Conservation (phyloP, 2,113 vertebrate genomes). For the Pao palembangensis region DNA sequence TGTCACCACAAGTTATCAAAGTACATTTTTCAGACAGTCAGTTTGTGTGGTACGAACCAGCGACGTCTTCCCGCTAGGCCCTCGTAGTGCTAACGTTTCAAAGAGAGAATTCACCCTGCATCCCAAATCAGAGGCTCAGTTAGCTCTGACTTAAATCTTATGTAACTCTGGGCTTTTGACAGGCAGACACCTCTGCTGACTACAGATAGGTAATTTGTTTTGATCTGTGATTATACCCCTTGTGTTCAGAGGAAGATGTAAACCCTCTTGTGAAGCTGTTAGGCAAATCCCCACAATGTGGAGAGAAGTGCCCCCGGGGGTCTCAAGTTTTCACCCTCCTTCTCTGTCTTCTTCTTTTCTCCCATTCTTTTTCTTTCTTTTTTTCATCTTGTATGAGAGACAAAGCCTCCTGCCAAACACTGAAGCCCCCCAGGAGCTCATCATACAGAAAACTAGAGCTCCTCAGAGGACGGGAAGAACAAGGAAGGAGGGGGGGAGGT, state of each 20-base stretch:
- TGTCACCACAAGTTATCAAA: constrained; percentile 53
- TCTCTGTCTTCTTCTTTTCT: constrained; percentile 56
- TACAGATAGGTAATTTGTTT: constrained; percentile 79
- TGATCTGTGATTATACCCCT: constrained; percentile 79
- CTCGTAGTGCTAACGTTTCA: constrained; percentile 46
- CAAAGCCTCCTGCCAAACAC: constrained; percentile 78
- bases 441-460: constrained; percentile 70
- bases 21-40: constrained; percentile 31
- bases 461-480: constrained; percentile 55
- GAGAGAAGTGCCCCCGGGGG: constrained; percentile 71
- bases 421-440: constrained; percentile 75
- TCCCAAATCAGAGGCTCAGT: constrained; percentile 69
- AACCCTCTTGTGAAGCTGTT: constrained; percentile 79
- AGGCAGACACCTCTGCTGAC: constrained; percentile 73
- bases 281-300: constrained; percentile 77
- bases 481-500: constrained; percentile 22
- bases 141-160: constrained; percentile 73
- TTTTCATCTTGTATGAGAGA: constrained; percentile 67
- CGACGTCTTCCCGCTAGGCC: constrained; percentile 21
- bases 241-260: constrained; percentile 77
- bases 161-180: constrained; percentile 74
- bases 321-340: constrained; percentile 69
- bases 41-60: constrained; percentile 48
- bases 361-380: constrained; percentile 40
- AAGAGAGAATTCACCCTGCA: constrained; percentile 65